Conservation (phyloP, 2,113 vertebrate genomes). For the Tiliqua scincoides region DNA sequence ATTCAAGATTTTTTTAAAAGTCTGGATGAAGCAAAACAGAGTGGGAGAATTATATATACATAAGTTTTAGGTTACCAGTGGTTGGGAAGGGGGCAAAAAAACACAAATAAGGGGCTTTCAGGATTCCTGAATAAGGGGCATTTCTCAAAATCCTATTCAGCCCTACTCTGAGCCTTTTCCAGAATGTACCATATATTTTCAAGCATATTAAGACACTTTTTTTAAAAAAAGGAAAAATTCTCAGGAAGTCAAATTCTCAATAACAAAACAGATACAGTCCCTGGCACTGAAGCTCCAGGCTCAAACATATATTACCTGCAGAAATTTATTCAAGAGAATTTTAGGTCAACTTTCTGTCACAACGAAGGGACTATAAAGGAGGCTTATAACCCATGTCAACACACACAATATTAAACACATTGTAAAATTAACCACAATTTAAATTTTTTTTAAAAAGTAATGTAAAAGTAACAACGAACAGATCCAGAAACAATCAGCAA, state of each 20-base stretch:
- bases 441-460: too few relatives aligned
- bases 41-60: not conserved
- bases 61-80: not conserved
- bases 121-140: not conserved
- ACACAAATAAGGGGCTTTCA: not conserved
- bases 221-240: not conserved
- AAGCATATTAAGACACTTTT: not conserved
- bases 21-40: not conserved
- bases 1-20: not conserved
- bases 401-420: too few relatives aligned
- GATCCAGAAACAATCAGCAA: too few relatives aligned
- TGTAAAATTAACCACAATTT: too few relatives aligned
- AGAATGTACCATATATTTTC: not conserved
- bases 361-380: too few relatives aligned
- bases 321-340: not conserved
- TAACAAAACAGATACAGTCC: too few relatives aligned
- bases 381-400: too few relatives aligned
- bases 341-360: too few relatives aligned
- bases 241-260: not conserved
- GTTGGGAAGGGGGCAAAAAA: not conserved
- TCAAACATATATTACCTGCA: not conserved
- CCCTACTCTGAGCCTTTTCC: not conserved
- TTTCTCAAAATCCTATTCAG: not conserved
- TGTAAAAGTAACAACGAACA: too few relatives aligned
- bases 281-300: not conserved